These are phyloP conservation scores for Pelochelys cantorii DNA, from an alignment of 2,797 vertebrate genomes.

Conservation along the genomic window DNA sequence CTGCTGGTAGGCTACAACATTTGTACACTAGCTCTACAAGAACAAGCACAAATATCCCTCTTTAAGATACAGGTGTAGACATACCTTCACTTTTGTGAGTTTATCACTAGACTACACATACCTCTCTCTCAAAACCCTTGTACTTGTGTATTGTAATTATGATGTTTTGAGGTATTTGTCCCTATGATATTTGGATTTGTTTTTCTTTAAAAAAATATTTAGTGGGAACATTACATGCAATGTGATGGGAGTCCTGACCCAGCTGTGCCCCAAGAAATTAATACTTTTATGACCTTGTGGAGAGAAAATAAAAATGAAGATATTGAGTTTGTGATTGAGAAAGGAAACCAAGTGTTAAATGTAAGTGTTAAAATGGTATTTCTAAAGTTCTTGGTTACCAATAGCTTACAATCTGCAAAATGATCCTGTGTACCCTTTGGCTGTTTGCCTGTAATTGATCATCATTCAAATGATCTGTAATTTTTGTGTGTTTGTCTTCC, in stretches of 20 bases:
- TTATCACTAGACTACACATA: not conserved
- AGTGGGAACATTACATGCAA: conserved; percentile 91
- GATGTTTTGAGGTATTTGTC: not conserved
- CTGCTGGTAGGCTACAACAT: not conserved
- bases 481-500: not conserved
- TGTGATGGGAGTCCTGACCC: conserved; percentile 91
- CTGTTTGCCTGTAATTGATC: not conserved
- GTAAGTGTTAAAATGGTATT: conserved; percentile 75
- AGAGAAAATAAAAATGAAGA: conserved; percentile 83
- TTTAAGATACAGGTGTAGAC: not conserved
- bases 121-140: not conserved
- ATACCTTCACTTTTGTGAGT: not conserved
- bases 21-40: not conserved
- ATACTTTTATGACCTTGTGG: conserved; percentile 91
- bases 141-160: not conserved
- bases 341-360: conserved; percentile 83
- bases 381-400: rapidly evolving
- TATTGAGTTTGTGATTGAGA: conserved; percentile 80
- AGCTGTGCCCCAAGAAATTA: conserved; percentile 84
- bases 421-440: not conserved
- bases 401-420: not conserved
- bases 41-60: not conserved
- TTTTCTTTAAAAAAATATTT: conserved; percentile 16
- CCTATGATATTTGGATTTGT: not conserved
- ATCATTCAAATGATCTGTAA: not conserved